Base-by-base conservation (phyloP, 1,140 invertebrate genomes). In the Papilio dardanus region DNA sequence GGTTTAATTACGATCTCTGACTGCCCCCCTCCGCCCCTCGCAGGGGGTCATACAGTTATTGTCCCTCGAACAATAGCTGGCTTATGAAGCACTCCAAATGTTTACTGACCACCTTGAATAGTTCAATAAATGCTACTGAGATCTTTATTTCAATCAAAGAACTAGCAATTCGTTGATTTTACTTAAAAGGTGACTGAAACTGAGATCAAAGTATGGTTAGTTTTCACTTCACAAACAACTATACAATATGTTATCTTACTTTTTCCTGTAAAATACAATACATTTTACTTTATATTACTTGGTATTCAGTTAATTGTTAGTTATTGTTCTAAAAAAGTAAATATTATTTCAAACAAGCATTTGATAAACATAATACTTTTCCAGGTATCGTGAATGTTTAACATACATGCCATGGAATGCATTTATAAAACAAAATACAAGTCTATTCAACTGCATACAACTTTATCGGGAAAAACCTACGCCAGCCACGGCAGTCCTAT, bases 401-500 rank as follows among this genome's bases (percentile, higher is more conserved):
- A 62, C 24, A 28, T 30, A 62, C 50, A 28, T 28, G 8, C 21
- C 54, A 16, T 62, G 24, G 67, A 69, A 69, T 69, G 35, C 35
- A 40, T 37, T 40, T 69, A 69, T 69, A 69, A 69, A 69, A 69
- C 67, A 40, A 69, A 69, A 19, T 2, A 40, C 62, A 66, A 33
- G 1, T 35, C 31, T 24, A 35, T 33, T 42, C 35, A 10, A 69
- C 67, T 19, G 19, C 21, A 19, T 40, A 69, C n/a, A 35, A 66
- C n/a, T 42, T 40, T 40, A 19, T 28, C 28, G 35, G 81, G 83
- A 54, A 84, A 84, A 84, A 82, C 83, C 83, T 80, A 81, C 78
- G 75, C 76, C 76, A 54, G 71, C 77, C 81, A 82, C 81, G 79
- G 74, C 66, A 79, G n/a, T n/a, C n/a, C 28, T 84, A 84, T 84